phyloP scores from a whole-genome alignment of 2,113 vertebrate species.

The Xiphorhynchus elegans region DNA sequence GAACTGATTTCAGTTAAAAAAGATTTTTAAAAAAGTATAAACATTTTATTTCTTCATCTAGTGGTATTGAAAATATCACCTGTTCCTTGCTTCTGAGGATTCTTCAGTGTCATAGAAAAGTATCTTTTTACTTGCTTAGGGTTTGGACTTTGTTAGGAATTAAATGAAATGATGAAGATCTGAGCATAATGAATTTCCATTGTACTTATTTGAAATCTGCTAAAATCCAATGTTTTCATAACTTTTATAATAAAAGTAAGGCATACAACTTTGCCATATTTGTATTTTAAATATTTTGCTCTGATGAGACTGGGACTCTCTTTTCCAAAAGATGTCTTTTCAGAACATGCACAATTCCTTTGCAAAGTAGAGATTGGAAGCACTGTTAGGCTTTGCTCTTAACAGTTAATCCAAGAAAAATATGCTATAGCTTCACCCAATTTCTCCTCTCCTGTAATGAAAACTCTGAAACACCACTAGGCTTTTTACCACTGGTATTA shows the following conservation, averaged over 20 bases:
- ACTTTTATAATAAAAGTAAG: neutral
- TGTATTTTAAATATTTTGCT: neutral
- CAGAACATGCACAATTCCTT: neutral
- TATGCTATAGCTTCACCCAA: neutral
- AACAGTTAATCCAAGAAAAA: neutral
- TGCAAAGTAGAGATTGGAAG: neutral
- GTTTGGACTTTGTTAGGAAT: neutral
- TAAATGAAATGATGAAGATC: neutral
- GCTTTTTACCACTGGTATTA: neutral
- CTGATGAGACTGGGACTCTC: neutral
- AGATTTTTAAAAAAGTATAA: neutral
- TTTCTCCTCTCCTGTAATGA: neutral
- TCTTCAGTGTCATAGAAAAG: neutral
- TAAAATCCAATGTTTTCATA: neutral
- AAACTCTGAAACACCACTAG: neutral
- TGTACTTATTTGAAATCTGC: neutral
- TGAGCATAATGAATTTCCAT: neutral
- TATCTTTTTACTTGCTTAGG: neutral
- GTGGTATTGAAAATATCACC: neutral
- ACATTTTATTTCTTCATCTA: neutral
- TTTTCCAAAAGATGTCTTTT: neutral
- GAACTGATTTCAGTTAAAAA: neutral
- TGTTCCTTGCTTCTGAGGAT: neutral
- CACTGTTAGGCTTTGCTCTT: neutral
- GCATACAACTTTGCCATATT: neutral